Percentiles rank a stretch among this genome's conserved stretches.
phyloP scores from a whole-genome alignment of 2,113 vertebrate genomes.

The Solea senegalensis region DNA sequence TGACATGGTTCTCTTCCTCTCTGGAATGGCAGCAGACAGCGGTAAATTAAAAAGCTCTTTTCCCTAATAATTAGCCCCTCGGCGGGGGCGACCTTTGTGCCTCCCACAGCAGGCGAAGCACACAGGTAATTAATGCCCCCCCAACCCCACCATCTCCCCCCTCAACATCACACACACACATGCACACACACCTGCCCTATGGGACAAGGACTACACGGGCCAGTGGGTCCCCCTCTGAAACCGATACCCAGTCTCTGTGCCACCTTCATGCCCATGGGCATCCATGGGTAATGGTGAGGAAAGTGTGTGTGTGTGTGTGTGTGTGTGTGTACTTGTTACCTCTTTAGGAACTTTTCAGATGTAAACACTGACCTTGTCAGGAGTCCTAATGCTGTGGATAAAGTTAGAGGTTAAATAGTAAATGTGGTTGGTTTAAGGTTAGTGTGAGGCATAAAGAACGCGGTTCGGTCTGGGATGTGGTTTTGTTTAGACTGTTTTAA shows the following conservation, averaged over 20 bases:
- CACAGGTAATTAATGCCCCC: slow-evolving; percentile 82
- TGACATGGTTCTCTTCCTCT: slow-evolving; percentile 67
- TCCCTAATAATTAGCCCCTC: slow-evolving; percentile 80
- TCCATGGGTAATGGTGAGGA: slow-evolving; percentile 59
- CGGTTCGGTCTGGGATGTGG: no score
- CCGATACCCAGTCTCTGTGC: slow-evolving; percentile 65
- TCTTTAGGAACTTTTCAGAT: background rate
- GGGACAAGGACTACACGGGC: slow-evolving; percentile 49
- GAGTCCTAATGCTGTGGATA: no score
- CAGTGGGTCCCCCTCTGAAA: slow-evolving; percentile 63
- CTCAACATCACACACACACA: slow-evolving; percentile 45
- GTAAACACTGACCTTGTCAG: no score
- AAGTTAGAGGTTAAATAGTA: no score
- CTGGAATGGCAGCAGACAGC: slow-evolving; percentile 76
- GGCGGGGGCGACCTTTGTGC: slow-evolving; percentile 72
- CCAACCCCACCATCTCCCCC: slow-evolving; percentile 22
- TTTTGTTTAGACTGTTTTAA: no score
- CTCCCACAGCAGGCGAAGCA: slow-evolving; percentile 68
- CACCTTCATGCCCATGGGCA: slow-evolving; percentile 51
- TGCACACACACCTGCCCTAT: slow-evolving; percentile 33
- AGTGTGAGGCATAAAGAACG: no score
- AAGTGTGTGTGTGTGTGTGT: slow-evolving; percentile 38
- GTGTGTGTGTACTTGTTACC: slow-evolving; percentile 3
- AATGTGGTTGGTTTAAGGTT: no score
- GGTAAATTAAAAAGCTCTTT: slow-evolving; percentile 80